These are phyloP conservation scores for Cyprinella venusta DNA, from an alignment of 2,797 vertebrate species.

Conservation along the genomic window DNA sequence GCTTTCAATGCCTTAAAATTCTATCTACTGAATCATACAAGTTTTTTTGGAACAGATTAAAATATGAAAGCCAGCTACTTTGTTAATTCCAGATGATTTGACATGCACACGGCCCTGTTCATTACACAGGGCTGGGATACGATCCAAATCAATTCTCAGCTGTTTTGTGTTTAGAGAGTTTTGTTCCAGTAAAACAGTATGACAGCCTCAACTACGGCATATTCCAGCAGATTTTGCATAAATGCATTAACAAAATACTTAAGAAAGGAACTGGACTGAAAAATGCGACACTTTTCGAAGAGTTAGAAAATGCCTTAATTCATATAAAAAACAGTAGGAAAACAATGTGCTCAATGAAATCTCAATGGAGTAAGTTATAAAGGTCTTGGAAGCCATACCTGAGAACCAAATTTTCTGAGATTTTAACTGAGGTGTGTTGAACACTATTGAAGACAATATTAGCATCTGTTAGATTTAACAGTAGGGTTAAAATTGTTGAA, in stretches of 20 bases:
- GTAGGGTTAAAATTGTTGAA: too few relatives aligned
- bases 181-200: conserved; percentile 7
- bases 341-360: background rate
- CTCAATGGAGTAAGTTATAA: conserved; percentile 8
- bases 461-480: too few relatives aligned
- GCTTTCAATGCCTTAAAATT: background rate
- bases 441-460: too few relatives aligned
- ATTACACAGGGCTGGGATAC: conserved; percentile 3
- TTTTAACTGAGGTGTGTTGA: too few relatives aligned
- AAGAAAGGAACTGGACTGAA: background rate
- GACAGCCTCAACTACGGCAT: background rate
- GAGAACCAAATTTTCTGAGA: too few relatives aligned
- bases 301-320: background rate
- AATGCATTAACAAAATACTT: conserved; percentile 20
- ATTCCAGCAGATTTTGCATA: conserved; percentile 20
- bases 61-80: background rate
- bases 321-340: background rate
- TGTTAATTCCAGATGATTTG: conserved; percentile 20
- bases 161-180: conserved; percentile 8
- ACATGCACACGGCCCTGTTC: conserved; percentile 4
- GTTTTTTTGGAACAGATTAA: background rate
- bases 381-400: conserved; percentile 1
- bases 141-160: conserved; percentile 24
- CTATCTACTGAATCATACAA: background rate
- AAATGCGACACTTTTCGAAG: background rate